Evolutionary conservation across 1,140 invertebrate genomes (phyloP).

Genomic region (Augochlora pura): DNA sequence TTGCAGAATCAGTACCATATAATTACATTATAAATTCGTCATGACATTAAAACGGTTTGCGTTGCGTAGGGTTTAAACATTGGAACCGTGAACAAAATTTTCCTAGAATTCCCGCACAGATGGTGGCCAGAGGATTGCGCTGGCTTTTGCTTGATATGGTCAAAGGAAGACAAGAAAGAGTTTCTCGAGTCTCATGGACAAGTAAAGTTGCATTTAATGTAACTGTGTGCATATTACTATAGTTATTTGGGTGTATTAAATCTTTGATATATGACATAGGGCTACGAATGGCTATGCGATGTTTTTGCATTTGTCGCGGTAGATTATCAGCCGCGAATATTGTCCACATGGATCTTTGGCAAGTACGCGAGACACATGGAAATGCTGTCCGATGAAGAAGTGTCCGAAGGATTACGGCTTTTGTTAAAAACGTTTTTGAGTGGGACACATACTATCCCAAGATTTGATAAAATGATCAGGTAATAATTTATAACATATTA

Average conservation of each 20-base stretch:
- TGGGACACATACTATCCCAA: conserved; percentile 80
- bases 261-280: conserved; percentile 58
- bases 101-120: conserved; percentile 83
- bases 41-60: conserved; percentile 23
- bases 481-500: conserved; percentile 50
- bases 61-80: conserved; percentile 79
- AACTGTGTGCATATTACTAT: neutral
- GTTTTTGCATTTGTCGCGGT: conserved; percentile 86
- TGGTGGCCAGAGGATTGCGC: conserved; percentile 82
- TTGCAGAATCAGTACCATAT: neutral
- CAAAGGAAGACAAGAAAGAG: conserved; percentile 76
- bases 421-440: conserved; percentile 80
- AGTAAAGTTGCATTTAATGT: conserved; percentile 30
- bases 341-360: conserved; percentile 84
- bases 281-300: conserved; percentile 82
- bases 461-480: conserved; percentile 74
- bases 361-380: conserved; percentile 82
- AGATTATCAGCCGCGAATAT: conserved; percentile 84
- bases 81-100: conserved; percentile 86
- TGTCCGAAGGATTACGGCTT: conserved; percentile 77
- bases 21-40: conserved; percentile 1
- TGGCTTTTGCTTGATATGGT: conserved; percentile 81
- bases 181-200: conserved; percentile 55
- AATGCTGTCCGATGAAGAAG: conserved; percentile 76
- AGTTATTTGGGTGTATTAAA: conserved; percentile 3